Conservation (phyloP, 2,888 invertebrate genomes). For the Psococerastis gibbosa region DNA sequence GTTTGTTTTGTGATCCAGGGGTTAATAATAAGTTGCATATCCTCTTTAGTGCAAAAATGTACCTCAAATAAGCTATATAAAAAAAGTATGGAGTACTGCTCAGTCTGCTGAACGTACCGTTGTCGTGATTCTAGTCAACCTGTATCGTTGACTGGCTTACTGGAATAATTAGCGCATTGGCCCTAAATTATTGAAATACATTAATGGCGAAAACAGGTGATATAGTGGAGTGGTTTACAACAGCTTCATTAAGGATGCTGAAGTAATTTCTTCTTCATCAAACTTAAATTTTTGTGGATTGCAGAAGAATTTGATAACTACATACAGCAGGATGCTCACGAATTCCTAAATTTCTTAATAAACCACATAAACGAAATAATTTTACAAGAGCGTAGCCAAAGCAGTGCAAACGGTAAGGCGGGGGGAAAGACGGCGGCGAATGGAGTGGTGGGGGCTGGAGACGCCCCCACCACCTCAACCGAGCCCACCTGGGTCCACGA, state of each 20-base stretch:
- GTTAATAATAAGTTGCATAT: too few species aligned
- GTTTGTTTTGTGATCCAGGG: too few species aligned
- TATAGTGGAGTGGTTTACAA: conserved; percentile 11
- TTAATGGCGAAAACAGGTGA: neutral
- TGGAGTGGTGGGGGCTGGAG: conserved; percentile 30
- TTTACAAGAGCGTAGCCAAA: conserved; percentile 62
- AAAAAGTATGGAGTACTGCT: too few species aligned
- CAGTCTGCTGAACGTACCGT: too few species aligned
- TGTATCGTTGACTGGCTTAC: too few species aligned
- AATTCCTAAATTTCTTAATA: conserved; percentile 96
- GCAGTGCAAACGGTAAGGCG: conserved; percentile 36
- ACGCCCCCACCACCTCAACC: conserved; percentile 32
- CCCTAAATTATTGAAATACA: conserved; percentile 10
- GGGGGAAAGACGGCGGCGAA: conserved; percentile 21
- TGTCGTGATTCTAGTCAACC: too few species aligned
- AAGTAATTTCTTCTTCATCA: conserved; percentile 13
- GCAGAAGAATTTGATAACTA: conserved; percentile 98
- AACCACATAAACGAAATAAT: conserved; percentile 98
- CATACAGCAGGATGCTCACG: conserved; percentile 99
- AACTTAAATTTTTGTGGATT: conserved; percentile 29
- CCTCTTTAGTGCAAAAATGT: too few species aligned
- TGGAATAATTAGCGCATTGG: too few species aligned
- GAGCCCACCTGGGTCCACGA: conserved; percentile 99
- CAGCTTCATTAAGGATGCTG: neutral
- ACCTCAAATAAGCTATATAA: too few species aligned